Percentiles rank a stretch among this genome's conserved stretches.
Conservation (phyloP, 2,888 invertebrate genomes). For the Cactoblastis cactorum region DNA sequence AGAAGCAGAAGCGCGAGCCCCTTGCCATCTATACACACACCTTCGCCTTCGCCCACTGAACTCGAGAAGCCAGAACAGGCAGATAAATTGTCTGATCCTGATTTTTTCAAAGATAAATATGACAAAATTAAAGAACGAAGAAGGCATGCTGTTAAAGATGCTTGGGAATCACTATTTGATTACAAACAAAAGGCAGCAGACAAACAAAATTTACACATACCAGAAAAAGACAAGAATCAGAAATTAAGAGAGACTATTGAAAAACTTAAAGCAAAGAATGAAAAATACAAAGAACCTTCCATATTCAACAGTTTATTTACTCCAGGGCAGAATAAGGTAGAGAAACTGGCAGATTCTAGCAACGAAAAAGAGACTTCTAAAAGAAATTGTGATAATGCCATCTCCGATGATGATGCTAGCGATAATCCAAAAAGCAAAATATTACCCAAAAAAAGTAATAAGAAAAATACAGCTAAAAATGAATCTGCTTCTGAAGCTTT, state of each 20-base stretch:
- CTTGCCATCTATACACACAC: slow-evolving; percentile 67
- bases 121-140: slow-evolving; percentile 81
- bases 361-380: slow-evolving; percentile 39
- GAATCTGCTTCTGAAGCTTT: slow-evolving; percentile 78
- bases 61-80: slow-evolving; percentile 31
- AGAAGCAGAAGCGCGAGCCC: slow-evolving; percentile 69
- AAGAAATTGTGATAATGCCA: slow-evolving; percentile 34
- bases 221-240: slow-evolving; percentile 73
- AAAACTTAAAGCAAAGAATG: slow-evolving; percentile 82
- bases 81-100: slow-evolving; percentile 50
- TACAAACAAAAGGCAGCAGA: slow-evolving; percentile 63
- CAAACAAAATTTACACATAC: slow-evolving; percentile 52
- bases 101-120: slow-evolving; percentile 79
- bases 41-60: slow-evolving; percentile 58
- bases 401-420: slow-evolving; percentile 38
- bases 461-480: slow-evolving; percentile 72
- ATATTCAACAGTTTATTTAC: slow-evolving; percentile 55
- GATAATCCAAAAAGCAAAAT: slow-evolving; percentile 42
- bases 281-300: slow-evolving; percentile 66
- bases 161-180: slow-evolving; percentile 69
- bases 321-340: slow-evolving; percentile 38
- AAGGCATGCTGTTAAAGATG: slow-evolving; percentile 70
- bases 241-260: slow-evolving; percentile 80
- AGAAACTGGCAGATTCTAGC: slow-evolving; percentile 38
- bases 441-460: slow-evolving; percentile 52